Conservation (phyloP, 2,888 invertebrate genomes). For the Drosophila vallismaia region DNA sequence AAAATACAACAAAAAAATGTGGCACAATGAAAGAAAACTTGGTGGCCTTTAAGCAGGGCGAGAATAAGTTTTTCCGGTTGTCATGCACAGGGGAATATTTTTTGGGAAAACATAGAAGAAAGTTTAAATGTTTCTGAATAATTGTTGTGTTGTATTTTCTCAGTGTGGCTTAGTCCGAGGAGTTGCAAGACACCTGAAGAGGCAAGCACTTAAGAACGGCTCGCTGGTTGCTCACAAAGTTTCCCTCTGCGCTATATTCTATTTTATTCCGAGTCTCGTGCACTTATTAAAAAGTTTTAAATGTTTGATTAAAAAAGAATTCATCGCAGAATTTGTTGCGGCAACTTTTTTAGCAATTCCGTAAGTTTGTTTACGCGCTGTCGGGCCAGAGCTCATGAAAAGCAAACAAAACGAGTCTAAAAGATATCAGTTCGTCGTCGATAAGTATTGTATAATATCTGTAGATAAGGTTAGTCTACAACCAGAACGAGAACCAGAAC, state of each 20-base stretch:
- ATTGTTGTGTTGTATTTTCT: neutral
- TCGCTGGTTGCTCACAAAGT: conserved; percentile 34
- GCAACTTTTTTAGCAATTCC: conserved; percentile 34
- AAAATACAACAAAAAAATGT: conserved; percentile 20
- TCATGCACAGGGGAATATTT: conserved; percentile 2
- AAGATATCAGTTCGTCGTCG: conserved; percentile 39
- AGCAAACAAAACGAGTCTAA: conserved; percentile 11
- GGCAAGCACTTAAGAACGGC: conserved; percentile 27
- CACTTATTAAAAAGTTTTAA: conserved; percentile 72
- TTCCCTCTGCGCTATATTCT: conserved; percentile 16
- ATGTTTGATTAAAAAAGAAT: conserved; percentile 74
- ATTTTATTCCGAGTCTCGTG: conserved; percentile 52
- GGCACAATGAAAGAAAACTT: conserved; percentile 18
- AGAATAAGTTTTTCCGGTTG: conserved; percentile 31
- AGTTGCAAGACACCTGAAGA: conserved; percentile 5
- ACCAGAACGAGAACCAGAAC: neutral
- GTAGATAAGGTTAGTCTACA: conserved; percentile 29
- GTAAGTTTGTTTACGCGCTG: conserved; percentile 32
- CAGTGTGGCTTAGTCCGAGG: conserved; percentile 2
- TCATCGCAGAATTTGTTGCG: conserved; percentile 59
- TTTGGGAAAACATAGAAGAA: neutral
- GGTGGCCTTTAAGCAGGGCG: conserved; percentile 11
- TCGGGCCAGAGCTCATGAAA: conserved; percentile 32
- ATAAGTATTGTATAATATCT: conserved; percentile 46
- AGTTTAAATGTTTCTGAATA: neutral